These are phyloP conservation scores for Melangyna quadrimaculata DNA, from an alignment of 2,888 invertebrate genomes.

Conservation along the genomic window DNA sequence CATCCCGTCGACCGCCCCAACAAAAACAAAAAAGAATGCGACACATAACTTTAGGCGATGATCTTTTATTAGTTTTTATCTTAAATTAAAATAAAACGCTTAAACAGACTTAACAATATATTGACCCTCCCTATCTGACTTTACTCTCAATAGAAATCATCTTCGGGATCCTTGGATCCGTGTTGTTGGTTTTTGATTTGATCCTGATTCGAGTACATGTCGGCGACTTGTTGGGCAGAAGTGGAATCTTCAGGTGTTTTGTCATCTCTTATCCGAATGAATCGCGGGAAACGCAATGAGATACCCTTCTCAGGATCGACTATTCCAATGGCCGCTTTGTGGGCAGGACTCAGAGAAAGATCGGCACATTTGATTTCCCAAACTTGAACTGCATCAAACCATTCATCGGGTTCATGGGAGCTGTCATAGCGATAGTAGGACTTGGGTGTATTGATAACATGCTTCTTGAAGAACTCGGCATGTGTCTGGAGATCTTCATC, in stretches of 20 bases:
- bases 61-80: conserved; percentile 37
- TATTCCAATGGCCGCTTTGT: conserved; percentile 93
- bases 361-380: conserved; percentile 99
- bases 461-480: conserved; percentile 87
- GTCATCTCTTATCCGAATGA: conserved; percentile 94
- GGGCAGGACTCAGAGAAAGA: conserved; percentile 96
- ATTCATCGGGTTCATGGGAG: conserved; percentile 90
- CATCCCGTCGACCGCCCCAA: conserved; percentile 76
- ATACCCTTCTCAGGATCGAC: conserved; percentile 96
- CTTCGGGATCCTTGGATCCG: conserved; percentile 74
- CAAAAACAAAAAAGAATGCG: conserved; percentile 50
- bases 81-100: conserved; percentile 31
- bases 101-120: conserved; percentile 37
- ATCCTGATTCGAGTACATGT: conserved; percentile 95
- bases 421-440: conserved; percentile 91
- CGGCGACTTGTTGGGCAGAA: conserved; percentile 92
- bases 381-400: conserved; percentile 93
- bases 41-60: not conserved
- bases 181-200: conserved; percentile 88
- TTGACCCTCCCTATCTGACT: not conserved
- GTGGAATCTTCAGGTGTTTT: conserved; percentile 97
- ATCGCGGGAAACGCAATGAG: conserved; percentile 96
- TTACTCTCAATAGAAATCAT: conserved; percentile 78
- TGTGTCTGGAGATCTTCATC: conserved; percentile 93
- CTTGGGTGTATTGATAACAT: conserved; percentile 88